phyloP scores from a whole-genome alignment of 2,797 vertebrate species.

The Acanthis flammea region DNA sequence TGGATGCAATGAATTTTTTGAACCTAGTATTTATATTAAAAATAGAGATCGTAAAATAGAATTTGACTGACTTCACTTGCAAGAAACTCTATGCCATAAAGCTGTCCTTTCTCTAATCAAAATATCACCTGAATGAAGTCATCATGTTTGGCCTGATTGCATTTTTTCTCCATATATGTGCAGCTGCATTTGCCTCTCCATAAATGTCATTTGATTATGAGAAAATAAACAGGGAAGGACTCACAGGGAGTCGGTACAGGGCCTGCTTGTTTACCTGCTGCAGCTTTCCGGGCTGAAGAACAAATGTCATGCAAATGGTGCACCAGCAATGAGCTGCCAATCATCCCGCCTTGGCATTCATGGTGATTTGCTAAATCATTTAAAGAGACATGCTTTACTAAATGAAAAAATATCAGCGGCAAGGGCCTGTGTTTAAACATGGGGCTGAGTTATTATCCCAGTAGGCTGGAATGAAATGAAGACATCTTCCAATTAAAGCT shows the following conservation, averaged over 20 bases:
- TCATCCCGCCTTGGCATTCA: constrained; percentile 93
- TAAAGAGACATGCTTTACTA: constrained; percentile 96
- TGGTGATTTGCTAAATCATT: constrained; percentile 92
- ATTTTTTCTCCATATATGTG: constrained; percentile 83
- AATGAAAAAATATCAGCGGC: constrained; percentile 96
- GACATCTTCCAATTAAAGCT: constrained; percentile 91
- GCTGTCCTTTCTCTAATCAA: constrained; percentile 81
- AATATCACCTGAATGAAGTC: constrained; percentile 86
- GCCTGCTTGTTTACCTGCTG: constrained; percentile 85
- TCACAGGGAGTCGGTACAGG: constrained; percentile 80
- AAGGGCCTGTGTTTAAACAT: constrained; percentile 91
- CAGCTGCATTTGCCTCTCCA: constrained; percentile 84
- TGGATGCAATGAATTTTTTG: constrained; percentile 37
- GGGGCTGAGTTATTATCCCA: constrained; percentile 86
- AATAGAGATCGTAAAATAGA: constrained; percentile 63
- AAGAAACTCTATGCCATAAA: constrained; percentile 74
- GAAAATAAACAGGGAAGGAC: constrained; percentile 86
- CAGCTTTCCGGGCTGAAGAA: constrained; percentile 84
- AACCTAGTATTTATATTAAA: constrained; percentile 62
- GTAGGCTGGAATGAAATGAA: constrained; percentile 87
- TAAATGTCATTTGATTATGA: constrained; percentile 91
- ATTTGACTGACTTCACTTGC: constrained; percentile 68
- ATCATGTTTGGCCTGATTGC: constrained; percentile 84
- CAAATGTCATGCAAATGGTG: constrained; percentile 99
- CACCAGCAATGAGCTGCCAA: constrained; percentile 94